Percentiles rank a stretch among this genome's conserved stretches.
Evolutionary conservation across 2,797 vertebrate genomes (phyloP).

Genomic region (Hemibagrus guttatus): DNA sequence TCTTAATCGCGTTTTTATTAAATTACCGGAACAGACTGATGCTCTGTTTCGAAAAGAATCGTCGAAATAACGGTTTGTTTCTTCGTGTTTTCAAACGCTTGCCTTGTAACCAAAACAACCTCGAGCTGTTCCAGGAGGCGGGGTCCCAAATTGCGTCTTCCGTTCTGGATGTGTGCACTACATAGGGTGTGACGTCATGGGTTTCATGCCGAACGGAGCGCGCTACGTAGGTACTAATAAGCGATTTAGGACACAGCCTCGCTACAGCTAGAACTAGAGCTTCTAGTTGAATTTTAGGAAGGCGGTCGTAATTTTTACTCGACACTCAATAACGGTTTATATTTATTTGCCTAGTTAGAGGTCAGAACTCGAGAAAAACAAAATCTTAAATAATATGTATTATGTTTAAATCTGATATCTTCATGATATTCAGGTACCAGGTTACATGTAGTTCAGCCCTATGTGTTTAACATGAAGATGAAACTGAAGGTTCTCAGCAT

Average conservation of each 20-base stretch:
- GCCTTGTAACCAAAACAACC: background rate
- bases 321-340: background rate
- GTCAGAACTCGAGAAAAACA: background rate
- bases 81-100: background rate
- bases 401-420: background rate
- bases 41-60: background rate
- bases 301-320: background rate
- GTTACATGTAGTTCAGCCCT: no score
- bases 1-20: no score
- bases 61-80: no score
- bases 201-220: no score
- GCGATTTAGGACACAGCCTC: constrained; percentile 2
- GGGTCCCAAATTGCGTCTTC: background rate
- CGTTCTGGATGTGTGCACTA: background rate
- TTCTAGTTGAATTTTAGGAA: background rate
- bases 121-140: background rate
- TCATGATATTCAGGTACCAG: background rate
- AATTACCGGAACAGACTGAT: no score
- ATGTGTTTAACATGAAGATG: no score
- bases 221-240: no score
- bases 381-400: background rate
- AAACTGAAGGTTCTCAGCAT: no score
- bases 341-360: background rate
- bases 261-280: background rate
- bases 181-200: background rate